A percentile compares a stretch with the other conserved stretches of the same genome.
These are phyloP conservation scores for Bujurquina vittata DNA, from an alignment of 2,113 vertebrate genomes.

Conservation along the genomic window DNA sequence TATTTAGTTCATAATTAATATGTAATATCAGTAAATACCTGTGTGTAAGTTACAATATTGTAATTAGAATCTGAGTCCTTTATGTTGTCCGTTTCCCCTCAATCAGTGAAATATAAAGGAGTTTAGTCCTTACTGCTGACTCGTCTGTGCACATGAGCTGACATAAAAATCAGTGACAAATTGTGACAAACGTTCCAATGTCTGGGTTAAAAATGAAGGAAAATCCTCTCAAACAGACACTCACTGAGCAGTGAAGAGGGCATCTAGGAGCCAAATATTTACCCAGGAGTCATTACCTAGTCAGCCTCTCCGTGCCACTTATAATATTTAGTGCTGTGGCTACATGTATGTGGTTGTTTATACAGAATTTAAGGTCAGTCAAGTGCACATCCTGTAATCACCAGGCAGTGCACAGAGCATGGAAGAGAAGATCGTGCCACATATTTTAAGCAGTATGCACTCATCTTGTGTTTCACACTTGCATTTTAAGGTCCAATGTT, in stretches of 20 bases:
- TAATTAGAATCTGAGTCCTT: not conserved
- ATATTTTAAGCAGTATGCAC: not conserved
- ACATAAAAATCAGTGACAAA: too few species aligned
- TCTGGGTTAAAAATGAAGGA: not conserved
- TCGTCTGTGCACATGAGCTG: too few species aligned
- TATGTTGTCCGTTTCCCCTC: not conserved
- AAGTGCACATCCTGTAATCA: conserved; percentile 33
- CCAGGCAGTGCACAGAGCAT: not conserved
- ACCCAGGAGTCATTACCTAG: conserved; percentile 6
- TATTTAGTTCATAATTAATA: not conserved
- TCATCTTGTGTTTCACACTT: not conserved
- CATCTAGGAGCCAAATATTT: conserved; percentile 38
- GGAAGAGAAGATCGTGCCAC: not conserved
- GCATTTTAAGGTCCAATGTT: not conserved
- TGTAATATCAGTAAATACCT: not conserved
- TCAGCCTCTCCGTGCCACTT: conserved; percentile 3
- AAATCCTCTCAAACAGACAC: not conserved
- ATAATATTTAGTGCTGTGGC: conserved; percentile 14
- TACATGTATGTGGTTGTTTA: conserved; percentile 14
- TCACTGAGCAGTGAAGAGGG: not conserved
- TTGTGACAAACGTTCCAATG: not conserved
- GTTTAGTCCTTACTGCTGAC: not conserved
- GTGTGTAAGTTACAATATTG: not conserved
- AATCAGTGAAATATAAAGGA: not conserved
- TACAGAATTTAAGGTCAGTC: conserved; percentile 1